Percentiles rank a stretch among this genome's conserved stretches.
Conservation (phyloP, 2,888 invertebrate species). For the Galerucella nymphaeae region DNA sequence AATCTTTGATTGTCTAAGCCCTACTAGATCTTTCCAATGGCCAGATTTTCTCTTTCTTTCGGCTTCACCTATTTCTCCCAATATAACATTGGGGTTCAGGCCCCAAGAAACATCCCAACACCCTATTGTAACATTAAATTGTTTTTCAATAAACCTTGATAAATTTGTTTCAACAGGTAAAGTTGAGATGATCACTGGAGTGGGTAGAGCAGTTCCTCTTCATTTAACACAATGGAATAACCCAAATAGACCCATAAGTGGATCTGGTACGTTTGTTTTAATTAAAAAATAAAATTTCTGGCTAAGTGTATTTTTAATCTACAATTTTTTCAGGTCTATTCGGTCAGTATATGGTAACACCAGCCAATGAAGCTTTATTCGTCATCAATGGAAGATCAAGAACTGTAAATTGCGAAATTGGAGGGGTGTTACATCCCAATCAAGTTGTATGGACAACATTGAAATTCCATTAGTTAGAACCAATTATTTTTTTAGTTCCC, state of each 20-base stretch:
- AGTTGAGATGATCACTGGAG: slow-evolving; percentile 81
- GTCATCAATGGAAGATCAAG: slow-evolving; percentile 77
- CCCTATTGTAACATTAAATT: not conserved
- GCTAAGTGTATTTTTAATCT: not conserved
- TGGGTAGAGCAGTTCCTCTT: slow-evolving; percentile 71
- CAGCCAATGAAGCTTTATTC: slow-evolving; percentile 76
- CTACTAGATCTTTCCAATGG: too few relatives aligned
- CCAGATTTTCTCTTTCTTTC: too few relatives aligned
- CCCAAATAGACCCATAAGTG: slow-evolving; percentile 74
- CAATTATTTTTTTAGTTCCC: not conserved
- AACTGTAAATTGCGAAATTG: slow-evolving; percentile 81
- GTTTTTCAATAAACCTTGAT: slow-evolving; percentile 1
- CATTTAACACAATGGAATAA: slow-evolving; percentile 72
- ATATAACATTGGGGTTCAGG: too few relatives aligned
- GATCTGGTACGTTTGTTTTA: slow-evolving; percentile 64
- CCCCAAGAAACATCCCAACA: too few relatives aligned
- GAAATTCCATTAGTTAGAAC: slow-evolving; percentile 66
- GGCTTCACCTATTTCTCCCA: too few relatives aligned
- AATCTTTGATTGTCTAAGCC: too few relatives aligned
- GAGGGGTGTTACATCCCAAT: slow-evolving; percentile 74
- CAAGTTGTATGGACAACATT: slow-evolving; percentile 75
- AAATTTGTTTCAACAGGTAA: slow-evolving; percentile 67
- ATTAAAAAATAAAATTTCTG: not conserved
- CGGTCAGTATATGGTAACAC: slow-evolving; percentile 79
- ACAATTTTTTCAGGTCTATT: slow-evolving; percentile 68